These are phyloP conservation scores for Antitype chi DNA, from an alignment of 2,888 invertebrate genomes.

Conservation along the genomic window DNA sequence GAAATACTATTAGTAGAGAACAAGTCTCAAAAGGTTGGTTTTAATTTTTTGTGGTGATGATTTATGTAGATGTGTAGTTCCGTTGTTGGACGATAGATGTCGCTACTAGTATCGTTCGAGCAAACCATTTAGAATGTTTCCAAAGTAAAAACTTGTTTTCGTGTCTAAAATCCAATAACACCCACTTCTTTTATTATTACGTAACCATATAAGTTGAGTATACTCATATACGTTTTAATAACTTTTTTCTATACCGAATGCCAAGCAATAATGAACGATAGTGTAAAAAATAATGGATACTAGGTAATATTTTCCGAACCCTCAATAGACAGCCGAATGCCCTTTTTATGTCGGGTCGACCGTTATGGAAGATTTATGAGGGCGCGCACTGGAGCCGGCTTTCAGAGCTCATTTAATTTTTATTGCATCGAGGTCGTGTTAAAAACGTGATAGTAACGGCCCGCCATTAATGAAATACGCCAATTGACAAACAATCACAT, in stretches of 20 bases:
- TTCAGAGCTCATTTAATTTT: constrained; percentile 67
- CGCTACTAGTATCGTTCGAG: constrained; percentile 44
- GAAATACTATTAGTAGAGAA: not conserved
- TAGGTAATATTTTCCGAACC: constrained; percentile 63
- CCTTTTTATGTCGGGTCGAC: constrained; percentile 72
- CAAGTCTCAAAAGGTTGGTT: not conserved
- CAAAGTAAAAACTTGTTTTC: constrained; percentile 3
- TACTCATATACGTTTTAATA: constrained; percentile 17
- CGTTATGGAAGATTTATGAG: constrained; percentile 76
- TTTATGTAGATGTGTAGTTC: constrained; percentile 24
- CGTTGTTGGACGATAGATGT: constrained; percentile 50
- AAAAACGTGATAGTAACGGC: constrained; percentile 53
- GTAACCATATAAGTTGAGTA: constrained; percentile 12
- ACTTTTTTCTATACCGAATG: constrained; percentile 35
- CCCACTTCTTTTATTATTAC: constrained; percentile 16
- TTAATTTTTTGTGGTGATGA: not conserved
- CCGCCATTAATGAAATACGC: constrained; percentile 50
- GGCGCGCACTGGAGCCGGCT: constrained; percentile 61
- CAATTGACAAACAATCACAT: constrained; percentile 60
- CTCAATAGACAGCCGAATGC: constrained; percentile 71
- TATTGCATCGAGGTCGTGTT: constrained; percentile 63
- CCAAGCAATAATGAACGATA: constrained; percentile 36
- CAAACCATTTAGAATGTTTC: not conserved
- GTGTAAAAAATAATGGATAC: constrained; percentile 62
- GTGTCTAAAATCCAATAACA: not conserved